Evolutionary conservation across 2,888 invertebrate species (phyloP), one percentile per base, ranked within the genome.

Genomic region (Aradus depressus): DNA sequence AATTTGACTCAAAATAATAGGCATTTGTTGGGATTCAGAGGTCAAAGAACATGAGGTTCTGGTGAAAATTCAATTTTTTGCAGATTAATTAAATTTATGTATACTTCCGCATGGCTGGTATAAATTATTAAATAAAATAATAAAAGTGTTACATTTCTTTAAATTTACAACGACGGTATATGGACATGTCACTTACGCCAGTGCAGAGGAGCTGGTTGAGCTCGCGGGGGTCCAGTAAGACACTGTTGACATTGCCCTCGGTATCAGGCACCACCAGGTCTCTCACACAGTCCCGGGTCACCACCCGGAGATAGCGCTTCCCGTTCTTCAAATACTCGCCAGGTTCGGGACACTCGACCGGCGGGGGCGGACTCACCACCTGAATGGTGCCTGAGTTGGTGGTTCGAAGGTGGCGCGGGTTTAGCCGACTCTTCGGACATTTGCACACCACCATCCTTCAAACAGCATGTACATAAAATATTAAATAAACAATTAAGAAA

Each of bases 311-410:
- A 47, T 47, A 47, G 21, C 52, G 44, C 32, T 51, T 54, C 5
- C 57, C 57, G 48, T 57, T 57, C 23, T 35, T 50, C 2, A 51
- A 42, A 21, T 52, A 54, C 26, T 57, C 57, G 2, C 54, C 54
- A 31, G 35, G 48, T 3, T 26, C 32, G 3, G 53, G 32, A 35
- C 34, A 25, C 0, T 6, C 1, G n/a, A 28, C 41, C n/a, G 37
- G 37, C 6, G 19, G 14, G 2, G 38, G 38, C 12, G 47, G 47
- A 1, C 2, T 4, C 2, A 18, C 19, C 2, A 31, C 26, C 21
- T 23, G 23, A 2, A 47, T 38, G 18, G 25, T 25, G n/a, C 47
- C 47, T 5, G 4, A 35, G 3, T 35, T 21, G n/a, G 37, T 19
- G 4, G 19, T 16, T 12, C 16, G 12, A 12, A 47, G 25, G 35